phyloP scores from a whole-genome alignment of 2,888 invertebrate species.

The Mythimna vitellina region DNA sequence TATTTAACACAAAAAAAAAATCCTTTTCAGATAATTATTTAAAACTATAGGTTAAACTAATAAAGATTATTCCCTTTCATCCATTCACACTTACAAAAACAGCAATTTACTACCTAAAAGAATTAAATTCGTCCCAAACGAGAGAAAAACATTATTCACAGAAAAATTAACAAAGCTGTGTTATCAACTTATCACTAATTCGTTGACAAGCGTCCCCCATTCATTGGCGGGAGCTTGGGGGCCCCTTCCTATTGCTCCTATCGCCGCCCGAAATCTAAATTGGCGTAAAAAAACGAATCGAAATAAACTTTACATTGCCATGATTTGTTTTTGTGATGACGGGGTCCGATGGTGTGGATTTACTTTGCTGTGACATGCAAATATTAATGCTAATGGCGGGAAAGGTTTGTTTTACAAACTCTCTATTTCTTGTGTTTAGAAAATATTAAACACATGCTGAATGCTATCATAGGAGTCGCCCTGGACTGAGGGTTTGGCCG shows the following conservation, averaged over 20 bases:
- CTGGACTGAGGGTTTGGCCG: no score
- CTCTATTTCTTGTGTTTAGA: slow-evolving; percentile 7
- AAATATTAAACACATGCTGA: neutral
- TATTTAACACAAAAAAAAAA: no score
- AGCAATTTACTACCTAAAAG: neutral
- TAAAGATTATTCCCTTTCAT: neutral
- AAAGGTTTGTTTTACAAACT: slow-evolving; percentile 17
- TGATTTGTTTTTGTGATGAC: slow-evolving; percentile 56
- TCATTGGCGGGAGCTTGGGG: slow-evolving; percentile 37
- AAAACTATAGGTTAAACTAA: no score
- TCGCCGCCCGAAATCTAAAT: slow-evolving; percentile 59
- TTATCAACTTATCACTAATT: slow-evolving; percentile 45
- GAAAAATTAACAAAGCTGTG: slow-evolving; percentile 42
- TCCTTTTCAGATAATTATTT: no score
- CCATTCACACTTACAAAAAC: neutral
- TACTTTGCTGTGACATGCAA: slow-evolving; percentile 41
- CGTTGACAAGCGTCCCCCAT: slow-evolving; percentile 49
- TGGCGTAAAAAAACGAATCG: slow-evolving; percentile 60
- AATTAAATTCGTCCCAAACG: neutral
- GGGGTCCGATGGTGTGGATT: slow-evolving; percentile 23
- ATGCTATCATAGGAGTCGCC: neutral
- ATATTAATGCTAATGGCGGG: slow-evolving; percentile 20
- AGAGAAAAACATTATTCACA: slow-evolving; percentile 16
- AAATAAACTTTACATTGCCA: slow-evolving; percentile 52
- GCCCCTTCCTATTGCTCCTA: slow-evolving; percentile 39